Percentiles rank a stretch among this genome's conserved stretches.
phyloP scores from a whole-genome alignment of 2,888 invertebrate species.

The Sinhomidia bicolor region DNA sequence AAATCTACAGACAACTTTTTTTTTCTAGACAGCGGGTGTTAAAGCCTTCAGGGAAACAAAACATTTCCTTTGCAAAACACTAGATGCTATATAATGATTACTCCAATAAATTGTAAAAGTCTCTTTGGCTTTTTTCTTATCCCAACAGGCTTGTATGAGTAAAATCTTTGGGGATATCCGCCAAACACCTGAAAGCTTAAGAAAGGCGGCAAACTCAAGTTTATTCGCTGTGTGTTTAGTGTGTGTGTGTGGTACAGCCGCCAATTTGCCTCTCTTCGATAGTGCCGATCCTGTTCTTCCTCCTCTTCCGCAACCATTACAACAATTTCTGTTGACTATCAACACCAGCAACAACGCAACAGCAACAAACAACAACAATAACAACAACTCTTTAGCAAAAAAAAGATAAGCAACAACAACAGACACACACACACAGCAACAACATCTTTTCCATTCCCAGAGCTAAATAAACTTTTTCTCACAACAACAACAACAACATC shows the following conservation, averaged over 20 bases:
- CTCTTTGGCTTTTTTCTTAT: no score
- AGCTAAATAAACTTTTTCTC: background rate
- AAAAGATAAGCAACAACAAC: background rate
- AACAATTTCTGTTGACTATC: constrained; percentile 19
- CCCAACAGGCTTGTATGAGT: no score
- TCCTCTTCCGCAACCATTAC: background rate
- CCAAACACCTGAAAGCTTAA: background rate
- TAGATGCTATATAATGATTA: no score
- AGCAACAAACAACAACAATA: background rate
- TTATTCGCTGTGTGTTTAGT: background rate
- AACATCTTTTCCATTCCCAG: background rate
- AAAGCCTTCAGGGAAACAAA: no score
- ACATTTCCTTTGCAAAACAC: no score
- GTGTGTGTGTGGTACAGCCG: background rate
- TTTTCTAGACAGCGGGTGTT: no score
- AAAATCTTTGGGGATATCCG: background rate
- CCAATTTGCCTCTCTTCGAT: background rate
- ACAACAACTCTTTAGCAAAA: background rate
- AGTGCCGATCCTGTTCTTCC: no score
- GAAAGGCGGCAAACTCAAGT: background rate
- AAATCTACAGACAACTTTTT: no score
- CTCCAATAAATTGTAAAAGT: no score
- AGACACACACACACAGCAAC: no score
- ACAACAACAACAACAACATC: background rate
- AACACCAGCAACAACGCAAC: background rate